Base-by-base conservation (phyloP, 2,888 invertebrate species). In the Diarsia mendica region DNA sequence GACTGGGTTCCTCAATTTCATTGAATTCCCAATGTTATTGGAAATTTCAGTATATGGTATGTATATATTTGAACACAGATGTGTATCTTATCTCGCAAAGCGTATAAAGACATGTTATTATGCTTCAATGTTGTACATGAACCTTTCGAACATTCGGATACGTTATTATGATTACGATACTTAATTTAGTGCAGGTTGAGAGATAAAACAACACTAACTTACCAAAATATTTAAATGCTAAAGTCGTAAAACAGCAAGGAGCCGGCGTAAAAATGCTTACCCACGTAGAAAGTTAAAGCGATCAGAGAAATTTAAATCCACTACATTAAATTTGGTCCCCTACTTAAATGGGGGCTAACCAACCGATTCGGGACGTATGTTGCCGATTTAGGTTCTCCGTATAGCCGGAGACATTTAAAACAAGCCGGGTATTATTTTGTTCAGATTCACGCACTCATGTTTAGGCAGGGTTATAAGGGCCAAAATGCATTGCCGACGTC, bases 11-110 rank as follows among this genome's bases (percentile, higher is more conserved):
- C 90, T 89, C 91, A 85, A 90, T 92, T 91, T 90, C 88, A 90
- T 90, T 88, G 87, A 89, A 91, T 91, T 90, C 79, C 77, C 89
- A 88, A 90, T 91, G 77, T 88, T 90, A 89, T 92, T 89, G 89
- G 87, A 90, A 74, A 88, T 89, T 90, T 85, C 86, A 81, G 67
- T 71, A 51, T 15, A 70, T 53, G 15, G 1, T 53, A 58, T 61
- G 23, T 68, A 33, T 68, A 33, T 33, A 2, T 70, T 61, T 39
- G 33, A 8, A 65, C 48, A 48, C 9, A 64, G n/a, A 11, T 73
- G 44, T 28, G 15, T 61, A 68, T 60, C 0, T 28, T 74, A 66
- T 9, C 74, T 68, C 20, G 4, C 11, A 67, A 67, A 67, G 1
- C 28, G 9, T 49, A 46, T 55, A 61, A 33, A 44, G 8, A 20